A percentile compares a stretch with the other conserved stretches of the same genome.
phyloP scores from a whole-genome alignment of 2,888 invertebrate genomes.

The Leptothorax acervorum region DNA sequence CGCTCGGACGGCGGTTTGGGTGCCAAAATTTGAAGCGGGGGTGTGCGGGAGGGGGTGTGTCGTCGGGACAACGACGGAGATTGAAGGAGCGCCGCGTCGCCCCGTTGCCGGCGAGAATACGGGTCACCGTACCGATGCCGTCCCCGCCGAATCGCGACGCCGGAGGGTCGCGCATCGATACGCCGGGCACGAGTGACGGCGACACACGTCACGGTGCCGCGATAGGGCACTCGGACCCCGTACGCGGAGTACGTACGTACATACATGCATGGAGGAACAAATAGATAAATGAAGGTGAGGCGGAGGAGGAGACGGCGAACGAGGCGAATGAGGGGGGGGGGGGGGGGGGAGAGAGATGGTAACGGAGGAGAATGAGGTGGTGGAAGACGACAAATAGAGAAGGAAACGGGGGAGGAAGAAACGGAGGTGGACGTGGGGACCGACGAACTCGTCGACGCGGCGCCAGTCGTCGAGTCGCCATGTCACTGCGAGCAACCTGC shows the following conservation, averaged over 20 bases:
- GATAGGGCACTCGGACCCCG: slow-evolving; percentile 36
- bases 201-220: slow-evolving; percentile 28
- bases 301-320: background rate
- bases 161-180: slow-evolving; percentile 53
- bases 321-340: background rate
- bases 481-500: slow-evolving; percentile 66
- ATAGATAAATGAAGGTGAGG: slow-evolving; percentile 52
- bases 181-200: background rate
- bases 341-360: background rate
- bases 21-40: slow-evolving; percentile 8
- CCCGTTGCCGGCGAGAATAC: slow-evolving; percentile 50
- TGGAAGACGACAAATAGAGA: slow-evolving; percentile 22
- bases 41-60: too few species aligned
- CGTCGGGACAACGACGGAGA: slow-evolving; percentile 18
- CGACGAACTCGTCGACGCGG: slow-evolving; percentile 77
- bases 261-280: slow-evolving; percentile 12
- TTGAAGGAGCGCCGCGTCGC: slow-evolving; percentile 39
- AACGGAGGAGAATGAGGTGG: slow-evolving; percentile 3
- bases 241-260: background rate
- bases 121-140: slow-evolving; percentile 57
- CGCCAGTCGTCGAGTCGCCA: slow-evolving; percentile 78
- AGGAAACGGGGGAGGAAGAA: background rate
- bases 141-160: slow-evolving; percentile 32
- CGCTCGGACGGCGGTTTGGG: background rate
- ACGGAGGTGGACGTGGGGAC: slow-evolving; percentile 60